Base-by-base conservation (phyloP, 2,113 vertebrate genomes). In the Catharus bicknelli region DNA sequence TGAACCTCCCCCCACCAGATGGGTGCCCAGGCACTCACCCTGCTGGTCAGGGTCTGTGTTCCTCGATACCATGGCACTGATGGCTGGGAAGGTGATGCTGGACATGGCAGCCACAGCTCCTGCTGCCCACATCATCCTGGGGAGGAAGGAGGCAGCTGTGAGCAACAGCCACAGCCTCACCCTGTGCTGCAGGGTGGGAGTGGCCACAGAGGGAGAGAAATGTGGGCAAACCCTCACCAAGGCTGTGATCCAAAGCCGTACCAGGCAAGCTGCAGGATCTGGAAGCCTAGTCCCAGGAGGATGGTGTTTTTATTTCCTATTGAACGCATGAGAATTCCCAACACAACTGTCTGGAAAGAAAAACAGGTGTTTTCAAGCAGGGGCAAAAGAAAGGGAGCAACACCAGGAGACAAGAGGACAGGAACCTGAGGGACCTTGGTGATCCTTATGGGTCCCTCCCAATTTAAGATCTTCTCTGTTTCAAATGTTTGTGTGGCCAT, bases 261-360 rank as follows among this genome's bases (percentile, higher is more conserved):
- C 98, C 98, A 99, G 88, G 99, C 98, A 61, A 99, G 97, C 97
- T 99, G 98, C 64, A 99, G 97, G 95, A 99, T 99, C 97, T 99
- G 98, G 96, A 99, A 99, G 87, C 98, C 99, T 3, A 99, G 96
- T 47, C 98, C 98, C 61, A 99, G 95, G 11, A 99, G 98, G 92
- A 99, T 99, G 48, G 98, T 99, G 97, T 99, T 99, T 90, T 99
- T 99, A 91, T 99, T 99, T 64, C 99, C 99, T 86, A 99, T 99
- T 0, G 99, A 99, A 47, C 98, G 98, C 99, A 99, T 99, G 80
- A 99, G 97, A 87, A 99, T 98, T 34, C 98, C 98, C 94, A 99
- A 94, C 51, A 99, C 98, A 2, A 99, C 97, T 30, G 99, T 99
- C 99, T 99, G 88, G 25, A 96, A 84, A 69, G 47, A 53, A 53